Percentiles rank a stretch among this genome's conserved stretches.
Evolutionary conservation across 2,797 vertebrate species (phyloP).

Genomic region (Takifugu ocellatus): DNA sequence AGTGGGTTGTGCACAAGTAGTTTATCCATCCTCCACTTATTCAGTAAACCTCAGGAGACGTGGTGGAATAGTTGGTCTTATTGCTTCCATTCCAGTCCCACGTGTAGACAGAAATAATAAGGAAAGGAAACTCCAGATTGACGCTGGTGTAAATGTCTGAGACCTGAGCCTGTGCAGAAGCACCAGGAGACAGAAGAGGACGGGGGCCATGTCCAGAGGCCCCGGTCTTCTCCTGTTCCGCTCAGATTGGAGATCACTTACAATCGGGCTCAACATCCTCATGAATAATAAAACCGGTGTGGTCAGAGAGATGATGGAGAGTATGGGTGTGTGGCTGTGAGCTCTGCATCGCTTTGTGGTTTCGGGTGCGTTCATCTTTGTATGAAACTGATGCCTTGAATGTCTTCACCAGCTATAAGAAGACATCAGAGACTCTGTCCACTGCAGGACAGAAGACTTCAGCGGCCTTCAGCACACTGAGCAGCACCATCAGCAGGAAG

Average conservation of each 20-base stretch:
- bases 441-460: slow-evolving; percentile 93
- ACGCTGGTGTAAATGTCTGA: too few species aligned
- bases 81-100: slow-evolving; percentile 30
- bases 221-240: slow-evolving; percentile 63
- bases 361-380: background rate
- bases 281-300: slow-evolving; percentile 65
- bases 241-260: slow-evolving; percentile 51
- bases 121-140: too few species aligned
- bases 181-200: slow-evolving; percentile 28
- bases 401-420: slow-evolving; percentile 84
- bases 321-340: background rate
- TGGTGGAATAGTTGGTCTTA: too few species aligned
- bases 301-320: slow-evolving; percentile 17
- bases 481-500: slow-evolving; percentile 90
- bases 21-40: too few species aligned
- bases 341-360: background rate
- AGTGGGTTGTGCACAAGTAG: background rate
- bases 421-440: slow-evolving; percentile 92
- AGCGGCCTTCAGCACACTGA: slow-evolving; percentile 88
- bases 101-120: too few species aligned
- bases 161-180: slow-evolving; percentile 21
- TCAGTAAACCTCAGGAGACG: too few species aligned
- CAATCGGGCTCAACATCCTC: slow-evolving; percentile 41
- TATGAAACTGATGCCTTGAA: background rate
- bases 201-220: slow-evolving; percentile 42